Percentiles rank a stretch among this genome's conserved stretches.
Evolutionary conservation across 1,140 invertebrate genomes (phyloP).

Genomic region (Tetragnatha versicolor): DNA sequence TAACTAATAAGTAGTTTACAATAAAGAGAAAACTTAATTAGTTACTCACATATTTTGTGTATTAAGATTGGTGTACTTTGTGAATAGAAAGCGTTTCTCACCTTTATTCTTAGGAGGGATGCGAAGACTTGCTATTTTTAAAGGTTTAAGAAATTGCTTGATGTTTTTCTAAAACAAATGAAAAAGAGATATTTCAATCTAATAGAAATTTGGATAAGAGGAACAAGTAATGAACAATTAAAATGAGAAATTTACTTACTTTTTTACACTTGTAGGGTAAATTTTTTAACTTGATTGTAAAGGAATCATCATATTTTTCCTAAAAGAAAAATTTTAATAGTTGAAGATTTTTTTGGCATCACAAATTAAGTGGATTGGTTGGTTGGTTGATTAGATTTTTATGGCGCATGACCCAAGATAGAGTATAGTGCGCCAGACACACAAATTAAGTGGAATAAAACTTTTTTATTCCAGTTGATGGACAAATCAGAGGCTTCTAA

Average conservation of each 20-base stretch:
- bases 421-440: too few relatives aligned
- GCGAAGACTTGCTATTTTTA: conserved; percentile 79
- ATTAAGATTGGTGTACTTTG: too few relatives aligned
- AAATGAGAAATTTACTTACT: conserved; percentile 6
- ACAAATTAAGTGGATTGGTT: too few relatives aligned
- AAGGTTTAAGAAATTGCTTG: conserved; percentile 83
- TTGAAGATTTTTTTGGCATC: neutral
- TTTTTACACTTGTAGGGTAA: conserved; percentile 67
- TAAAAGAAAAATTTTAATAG: conserved; percentile 27
- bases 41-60: too few relatives aligned
- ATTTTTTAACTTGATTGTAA: conserved; percentile 69
- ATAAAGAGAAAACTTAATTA: too few relatives aligned
- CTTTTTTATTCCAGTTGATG: too few relatives aligned
- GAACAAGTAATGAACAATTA: neutral
- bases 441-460: too few relatives aligned
- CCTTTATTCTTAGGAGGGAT: conserved; percentile 79
- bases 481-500: too few relatives aligned
- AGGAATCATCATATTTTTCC: conserved; percentile 51
- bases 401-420: too few relatives aligned
- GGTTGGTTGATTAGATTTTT: too few relatives aligned
- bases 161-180: conserved; percentile 72
- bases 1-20: too few relatives aligned
- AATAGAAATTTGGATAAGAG: neutral
- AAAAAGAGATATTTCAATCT: neutral
- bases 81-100: too few relatives aligned